Evolutionary conservation across 2,888 invertebrate genomes (phyloP).

Genomic region (Leuctra nigra): DNA sequence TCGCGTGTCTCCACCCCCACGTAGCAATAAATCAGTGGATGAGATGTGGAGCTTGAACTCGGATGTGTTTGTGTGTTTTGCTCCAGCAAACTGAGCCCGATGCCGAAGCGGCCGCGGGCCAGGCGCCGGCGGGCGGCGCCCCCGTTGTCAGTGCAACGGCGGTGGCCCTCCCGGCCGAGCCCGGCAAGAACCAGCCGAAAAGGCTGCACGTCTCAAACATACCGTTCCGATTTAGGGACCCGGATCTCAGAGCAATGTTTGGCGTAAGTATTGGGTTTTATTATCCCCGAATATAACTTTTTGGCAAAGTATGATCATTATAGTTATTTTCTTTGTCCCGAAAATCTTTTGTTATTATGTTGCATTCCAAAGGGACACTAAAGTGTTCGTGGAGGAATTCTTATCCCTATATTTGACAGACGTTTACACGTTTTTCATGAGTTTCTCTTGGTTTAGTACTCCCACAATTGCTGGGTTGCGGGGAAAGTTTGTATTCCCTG

Average conservation of each 20-base stretch:
- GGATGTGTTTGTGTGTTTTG: constrained; percentile 34
- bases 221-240: constrained; percentile 98
- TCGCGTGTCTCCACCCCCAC: neutral
- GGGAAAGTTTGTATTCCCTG: too few species aligned
- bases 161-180: constrained; percentile 43
- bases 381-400: too few species aligned
- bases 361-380: too few species aligned
- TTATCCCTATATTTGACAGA: too few species aligned
- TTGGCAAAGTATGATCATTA: too few species aligned
- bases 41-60: constrained; percentile 33
- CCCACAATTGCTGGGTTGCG: too few species aligned
- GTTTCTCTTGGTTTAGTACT: too few species aligned
- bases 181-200: constrained; percentile 75
- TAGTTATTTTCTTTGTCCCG: too few species aligned
- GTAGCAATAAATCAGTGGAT: constrained; percentile 39
- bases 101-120: constrained; percentile 41
- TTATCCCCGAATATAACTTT: too few species aligned
- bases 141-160: constrained; percentile 42
- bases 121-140: constrained; percentile 38
- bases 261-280: constrained; percentile 88
- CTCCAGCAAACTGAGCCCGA: constrained; percentile 56
- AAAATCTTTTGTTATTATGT: too few species aligned
- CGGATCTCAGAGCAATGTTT: constrained; percentile 96
- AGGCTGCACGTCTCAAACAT: constrained; percentile 99
- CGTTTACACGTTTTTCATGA: too few species aligned